Percentiles rank a stretch among this genome's conserved stretches.
These are phyloP conservation scores for Oreochromis aureus DNA, from an alignment of 2,113 vertebrate genomes.

Conservation along the genomic window DNA sequence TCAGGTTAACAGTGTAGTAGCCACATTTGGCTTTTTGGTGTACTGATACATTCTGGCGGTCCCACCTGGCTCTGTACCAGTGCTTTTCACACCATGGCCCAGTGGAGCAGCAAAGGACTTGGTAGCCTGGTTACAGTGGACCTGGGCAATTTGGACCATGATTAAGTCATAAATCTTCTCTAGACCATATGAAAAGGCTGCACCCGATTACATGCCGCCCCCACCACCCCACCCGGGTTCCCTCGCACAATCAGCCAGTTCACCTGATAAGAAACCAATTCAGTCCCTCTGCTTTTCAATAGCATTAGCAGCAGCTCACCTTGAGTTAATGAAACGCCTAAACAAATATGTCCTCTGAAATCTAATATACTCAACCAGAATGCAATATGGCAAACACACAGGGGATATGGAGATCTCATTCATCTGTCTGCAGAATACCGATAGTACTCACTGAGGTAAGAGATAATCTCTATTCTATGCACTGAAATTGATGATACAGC, in stretches of 20 bases:
- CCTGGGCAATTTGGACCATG: conserved; percentile 65
- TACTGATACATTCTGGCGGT: conserved; percentile 20
- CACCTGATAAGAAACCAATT: conserved; percentile 63
- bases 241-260: conserved; percentile 37
- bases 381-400: neutral
- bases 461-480: neutral
- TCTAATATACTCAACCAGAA: conserved; percentile 2
- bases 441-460: conserved; percentile 2
- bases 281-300: conserved; percentile 7
- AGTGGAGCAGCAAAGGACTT: conserved; percentile 34
- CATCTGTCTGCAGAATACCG: neutral
- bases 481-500: neutral
- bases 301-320: conserved; percentile 52
- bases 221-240: conserved; percentile 11
- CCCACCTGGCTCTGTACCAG: conserved; percentile 38
- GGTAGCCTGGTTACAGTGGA: conserved; percentile 41
- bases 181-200: conserved; percentile 45
- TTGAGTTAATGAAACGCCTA: conserved; percentile 61
- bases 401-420: neutral
- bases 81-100: conserved; percentile 43
- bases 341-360: conserved; percentile 65
- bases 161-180: conserved; percentile 76
- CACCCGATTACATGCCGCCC: conserved; percentile 16
- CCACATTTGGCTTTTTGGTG: conserved; percentile 4
- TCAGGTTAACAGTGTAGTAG: conserved; percentile 24